phyloP scores from a whole-genome alignment of 2,113 vertebrate genomes.

The Micromys minutus region DNA sequence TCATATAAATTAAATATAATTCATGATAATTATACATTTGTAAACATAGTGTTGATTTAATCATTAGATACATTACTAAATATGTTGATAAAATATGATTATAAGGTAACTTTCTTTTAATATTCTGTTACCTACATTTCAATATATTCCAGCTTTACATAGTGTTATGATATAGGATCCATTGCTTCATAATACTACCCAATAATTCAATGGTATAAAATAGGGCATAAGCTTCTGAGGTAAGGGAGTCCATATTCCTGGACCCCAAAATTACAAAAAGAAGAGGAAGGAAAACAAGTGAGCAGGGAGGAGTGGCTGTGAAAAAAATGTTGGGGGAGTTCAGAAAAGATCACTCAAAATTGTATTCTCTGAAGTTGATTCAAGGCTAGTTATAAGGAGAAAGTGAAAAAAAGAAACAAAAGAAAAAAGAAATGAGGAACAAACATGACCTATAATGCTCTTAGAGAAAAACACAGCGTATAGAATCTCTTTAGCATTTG shows the following conservation, averaged over 20 bases:
- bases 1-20: not conserved
- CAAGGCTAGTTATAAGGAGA: not conserved
- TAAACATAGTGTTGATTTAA: not conserved
- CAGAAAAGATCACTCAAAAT: not conserved
- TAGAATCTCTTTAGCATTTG: not conserved
- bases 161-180: not conserved
- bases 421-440: too few species aligned
- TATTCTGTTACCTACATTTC: not conserved
- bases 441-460: not conserved
- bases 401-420: not conserved
- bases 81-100: slow-evolving; percentile 3
- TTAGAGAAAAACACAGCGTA: not conserved
- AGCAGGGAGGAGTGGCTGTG: too few species aligned
- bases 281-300: not conserved
- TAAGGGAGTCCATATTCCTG: not conserved
- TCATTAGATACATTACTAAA: not conserved
- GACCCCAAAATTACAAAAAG: not conserved
- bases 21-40: not conserved
- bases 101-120: not conserved
- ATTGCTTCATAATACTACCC: not conserved
- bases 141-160: not conserved
- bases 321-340: not conserved
- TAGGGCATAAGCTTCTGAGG: not conserved
- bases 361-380: not conserved
- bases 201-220: not conserved